A percentile compares a stretch with the other conserved stretches of the same genome.
Evolutionary conservation across 2,797 vertebrate genomes (phyloP).

Genomic region (Cuniculus paca): DNA sequence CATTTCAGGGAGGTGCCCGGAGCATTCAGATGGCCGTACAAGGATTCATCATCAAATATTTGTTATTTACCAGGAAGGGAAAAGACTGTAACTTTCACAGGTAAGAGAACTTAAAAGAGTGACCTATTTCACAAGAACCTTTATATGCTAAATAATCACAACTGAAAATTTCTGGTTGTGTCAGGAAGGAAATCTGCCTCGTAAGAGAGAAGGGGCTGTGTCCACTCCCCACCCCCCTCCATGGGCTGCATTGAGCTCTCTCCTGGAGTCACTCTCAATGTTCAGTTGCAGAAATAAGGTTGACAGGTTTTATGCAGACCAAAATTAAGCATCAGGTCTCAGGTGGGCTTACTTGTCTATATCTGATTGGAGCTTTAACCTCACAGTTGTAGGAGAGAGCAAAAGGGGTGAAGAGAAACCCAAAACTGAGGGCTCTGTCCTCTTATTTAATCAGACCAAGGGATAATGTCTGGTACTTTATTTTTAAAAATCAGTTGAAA

Average conservation of each 20-base stretch:
- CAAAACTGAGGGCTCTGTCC: neutral
- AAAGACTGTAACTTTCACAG: conserved; percentile 85
- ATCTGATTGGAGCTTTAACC: neutral
- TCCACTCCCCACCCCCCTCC: no score
- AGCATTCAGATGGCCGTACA: conserved; percentile 93
- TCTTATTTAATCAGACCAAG: neutral
- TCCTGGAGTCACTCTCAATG: accelerated
- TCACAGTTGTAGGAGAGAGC: neutral
- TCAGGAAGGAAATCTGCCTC: neutral
- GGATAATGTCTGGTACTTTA: neutral
- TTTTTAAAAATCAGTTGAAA: neutral
- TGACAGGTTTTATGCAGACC: neutral
- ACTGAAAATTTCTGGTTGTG: neutral
- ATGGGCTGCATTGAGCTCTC: accelerated
- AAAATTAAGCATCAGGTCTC: neutral
- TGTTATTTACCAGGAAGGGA: conserved; percentile 89
- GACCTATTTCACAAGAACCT: neutral
- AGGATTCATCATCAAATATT: conserved; percentile 90
- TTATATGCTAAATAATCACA: neutral
- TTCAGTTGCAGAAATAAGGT: accelerated
- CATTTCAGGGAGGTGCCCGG: conserved; percentile 89
- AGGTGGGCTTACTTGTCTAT: neutral
- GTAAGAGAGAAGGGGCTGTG: neutral
- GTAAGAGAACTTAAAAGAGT: conserved; percentile 81
- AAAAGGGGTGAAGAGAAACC: neutral